Base-by-base conservation (phyloP, 2,888 invertebrate genomes). In the Aethes cnicana region DNA sequence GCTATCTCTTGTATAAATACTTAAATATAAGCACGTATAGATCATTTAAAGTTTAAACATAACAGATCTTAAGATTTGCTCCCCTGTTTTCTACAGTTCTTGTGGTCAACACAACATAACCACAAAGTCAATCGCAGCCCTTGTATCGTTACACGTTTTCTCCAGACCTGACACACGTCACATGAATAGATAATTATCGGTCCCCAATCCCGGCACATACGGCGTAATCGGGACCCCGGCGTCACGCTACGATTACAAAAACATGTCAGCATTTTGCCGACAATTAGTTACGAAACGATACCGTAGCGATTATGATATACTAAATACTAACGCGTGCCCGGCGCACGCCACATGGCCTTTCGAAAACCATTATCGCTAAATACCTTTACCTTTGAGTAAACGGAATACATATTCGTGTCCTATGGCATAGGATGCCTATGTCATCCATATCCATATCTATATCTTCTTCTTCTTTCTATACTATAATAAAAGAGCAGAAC, bases 161-260 rank as follows among this genome's bases (percentile, higher is more conserved):
- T 26, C 21, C 25, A 17, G 25, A n/a, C 9, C 25, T 14, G 33
- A n/a, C 44, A 48, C 64, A 62, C 72, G 74, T 73, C 68, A 57
- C 62, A 70, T 72, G 67, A 63, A 68, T 72, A 70, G 62, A 69
- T 70, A 72, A 75, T 74, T 67, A 72, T 69, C 63, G 62, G 53
- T 47, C 36, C 18, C 17, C 26, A 23, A 25, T 37, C 63, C 61
- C 66, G 57, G 65, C 70, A 67, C 86, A 86, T 81, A 77, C 74
- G 84, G 85, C 63, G 66, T 86, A 86, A 86, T 85, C 80, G 84
- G 66, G 70, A 63, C 63, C 64, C 62, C 56, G 61, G 58, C 66
- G 73, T 70, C 74, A 74, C 71, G 75, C 79, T 65, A 74, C 75
- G 72, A 74, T 81, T 81, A 81, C 68, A 49, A 69, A 78, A 80